phyloP scores from a whole-genome alignment of 2,797 vertebrate genomes.

The Chaetophractus vellerosus region DNA sequence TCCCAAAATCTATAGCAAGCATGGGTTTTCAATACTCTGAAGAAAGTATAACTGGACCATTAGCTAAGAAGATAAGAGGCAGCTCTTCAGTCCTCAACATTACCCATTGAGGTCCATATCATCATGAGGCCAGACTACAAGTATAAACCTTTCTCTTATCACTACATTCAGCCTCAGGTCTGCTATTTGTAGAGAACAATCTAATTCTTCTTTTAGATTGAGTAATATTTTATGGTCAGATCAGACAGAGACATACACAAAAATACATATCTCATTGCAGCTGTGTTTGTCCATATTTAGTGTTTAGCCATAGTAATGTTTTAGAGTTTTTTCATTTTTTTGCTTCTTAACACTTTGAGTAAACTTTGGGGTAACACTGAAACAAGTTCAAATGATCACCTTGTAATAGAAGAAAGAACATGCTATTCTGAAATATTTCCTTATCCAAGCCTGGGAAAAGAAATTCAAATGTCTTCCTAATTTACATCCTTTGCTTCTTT shows the following conservation, averaged over 20 bases:
- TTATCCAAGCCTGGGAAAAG: not conserved
- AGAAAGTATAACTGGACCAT: not conserved
- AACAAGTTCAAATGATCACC: constrained; percentile 4
- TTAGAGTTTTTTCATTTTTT: not conserved
- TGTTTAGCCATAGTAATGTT: not conserved
- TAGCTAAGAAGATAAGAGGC: not conserved
- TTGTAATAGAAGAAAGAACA: constrained; percentile 42
- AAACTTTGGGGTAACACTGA: constrained; percentile 14
- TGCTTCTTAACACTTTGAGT: not conserved
- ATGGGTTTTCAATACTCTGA: not conserved
- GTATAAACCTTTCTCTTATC: not conserved
- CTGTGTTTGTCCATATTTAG: not conserved
- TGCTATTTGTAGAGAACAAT: not conserved
- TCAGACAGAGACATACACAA: not conserved
- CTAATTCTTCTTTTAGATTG: not conserved
- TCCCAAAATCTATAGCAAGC: not conserved
- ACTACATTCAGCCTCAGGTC: not conserved
- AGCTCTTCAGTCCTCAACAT: not conserved
- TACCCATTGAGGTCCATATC: not conserved
- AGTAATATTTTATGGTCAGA: not conserved
- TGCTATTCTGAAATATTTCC: not conserved
- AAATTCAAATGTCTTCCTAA: not conserved
- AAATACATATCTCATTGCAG: not conserved
- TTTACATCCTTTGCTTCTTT: not conserved
- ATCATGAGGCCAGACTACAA: not conserved